Evolutionary conservation across 2,888 invertebrate species (phyloP).

Genomic region (Rhagonycha lutea): DNA sequence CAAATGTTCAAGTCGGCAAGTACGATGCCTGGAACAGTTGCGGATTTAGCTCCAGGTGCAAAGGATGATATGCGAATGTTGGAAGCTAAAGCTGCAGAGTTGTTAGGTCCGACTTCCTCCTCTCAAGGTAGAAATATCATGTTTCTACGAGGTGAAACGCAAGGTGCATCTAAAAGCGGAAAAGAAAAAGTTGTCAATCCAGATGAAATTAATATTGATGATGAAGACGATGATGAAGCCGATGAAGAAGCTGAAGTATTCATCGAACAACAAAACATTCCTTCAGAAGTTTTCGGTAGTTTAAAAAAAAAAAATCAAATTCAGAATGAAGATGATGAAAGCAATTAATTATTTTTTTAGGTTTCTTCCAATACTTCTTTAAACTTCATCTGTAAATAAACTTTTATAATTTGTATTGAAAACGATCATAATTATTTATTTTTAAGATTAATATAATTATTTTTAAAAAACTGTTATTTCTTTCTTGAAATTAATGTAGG

Average conservation of each 20-base stretch:
- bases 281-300: constrained; percentile 90
- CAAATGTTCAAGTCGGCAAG: constrained; percentile 87
- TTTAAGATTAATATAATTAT: no score
- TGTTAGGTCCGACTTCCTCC: constrained; percentile 56
- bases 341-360: not conserved
- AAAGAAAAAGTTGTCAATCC: constrained; percentile 76
- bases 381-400: no score
- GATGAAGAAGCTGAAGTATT: constrained; percentile 62
- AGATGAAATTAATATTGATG: constrained; percentile 85
- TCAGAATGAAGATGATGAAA: constrained; percentile 10
- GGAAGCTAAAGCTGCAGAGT: constrained; percentile 81
- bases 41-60: constrained; percentile 74
- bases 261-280: constrained; percentile 84
- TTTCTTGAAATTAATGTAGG: no score
- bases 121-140: constrained; percentile 66
- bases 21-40: constrained; percentile 68
- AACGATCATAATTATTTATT: no score
- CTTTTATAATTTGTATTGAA: no score
- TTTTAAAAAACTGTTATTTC: no score
- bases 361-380: not conserved
- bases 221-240: constrained; percentile 68
- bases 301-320: constrained; percentile 56
- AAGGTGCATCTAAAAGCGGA: constrained; percentile 66
- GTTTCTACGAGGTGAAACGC: constrained; percentile 88
- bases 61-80: constrained; percentile 88